Evolutionary conservation across 2,888 invertebrate genomes (phyloP), one percentile per base, ranked within the genome.

Genomic region (Stomorhina lunata): DNA sequence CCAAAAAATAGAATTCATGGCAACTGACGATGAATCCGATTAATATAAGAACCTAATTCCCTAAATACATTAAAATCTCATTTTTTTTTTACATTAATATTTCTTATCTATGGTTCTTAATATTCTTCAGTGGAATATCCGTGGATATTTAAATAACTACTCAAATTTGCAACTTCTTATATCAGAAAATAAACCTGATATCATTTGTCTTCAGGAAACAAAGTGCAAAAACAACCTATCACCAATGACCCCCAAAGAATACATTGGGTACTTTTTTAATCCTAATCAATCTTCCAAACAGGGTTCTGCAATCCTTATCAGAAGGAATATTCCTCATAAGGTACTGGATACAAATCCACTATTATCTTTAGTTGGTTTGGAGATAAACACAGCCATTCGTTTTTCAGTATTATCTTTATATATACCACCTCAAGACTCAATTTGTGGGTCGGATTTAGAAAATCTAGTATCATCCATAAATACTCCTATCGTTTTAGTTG

Each of bases 121-220:
- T n/a, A 69, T 69, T 55, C 10, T 69, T 17, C 68, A 69, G 1
- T 55, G 55, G 68, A 68, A 71, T 55, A 69, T 69, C 7, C 55
- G 69, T 1, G 45, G 45, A 2, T 48, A 57, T 10, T 12, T 1
- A 3, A 71, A 71, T 4, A 71, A 71, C 9, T 71, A 57, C 15
- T 45, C 32, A 4, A 34, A 71, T 10, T 4, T 71, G 10, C 71
- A 72, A 40, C 22, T 72, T 1, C 22, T 72, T n/a, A 48, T 72
- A 3, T 37, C 37, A 5, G 37, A 50, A 4, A 61, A 15, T 10
- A 48, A 72, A 0, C 48, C 61, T 6, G 50, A 72, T 20, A 72
- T 72, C 10, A 48, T 72, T 1, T 72, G 72, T 40, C 12, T 72
- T 7, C 72, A 72, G 10, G 61, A 72, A 61, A 72, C 72, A 12